A percentile compares a stretch with the other conserved stretches of the same genome.
These are phyloP conservation scores for Tiliacea aurago DNA, from an alignment of 2,888 invertebrate genomes.

Conservation along the genomic window DNA sequence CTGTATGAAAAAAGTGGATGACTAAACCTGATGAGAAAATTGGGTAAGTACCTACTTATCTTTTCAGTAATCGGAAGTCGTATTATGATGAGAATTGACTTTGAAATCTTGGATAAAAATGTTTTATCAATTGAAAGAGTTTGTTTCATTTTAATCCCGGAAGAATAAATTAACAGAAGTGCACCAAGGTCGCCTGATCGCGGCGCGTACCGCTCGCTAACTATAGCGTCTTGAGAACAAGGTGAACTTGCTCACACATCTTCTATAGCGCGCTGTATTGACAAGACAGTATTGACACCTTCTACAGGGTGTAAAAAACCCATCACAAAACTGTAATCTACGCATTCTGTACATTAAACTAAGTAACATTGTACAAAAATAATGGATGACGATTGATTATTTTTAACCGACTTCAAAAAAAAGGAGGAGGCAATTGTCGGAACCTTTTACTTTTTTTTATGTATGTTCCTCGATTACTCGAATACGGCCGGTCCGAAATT, in stretches of 20 bases:
- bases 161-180: conserved; percentile 16
- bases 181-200: conserved; percentile 16
- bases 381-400: no score
- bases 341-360: neutral
- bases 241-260: conserved; percentile 26
- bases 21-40: neutral
- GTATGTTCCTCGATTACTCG: no score
- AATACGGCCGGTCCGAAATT: no score
- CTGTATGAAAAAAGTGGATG: conserved; percentile 8
- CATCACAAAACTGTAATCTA: neutral
- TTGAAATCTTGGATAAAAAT: neutral
- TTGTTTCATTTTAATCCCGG: conserved; percentile 13
- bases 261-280: neutral
- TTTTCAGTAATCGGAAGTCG: neutral
- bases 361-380: no score
- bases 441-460: no score
- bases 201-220: neutral
- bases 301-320: neutral
- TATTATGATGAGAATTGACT: neutral
- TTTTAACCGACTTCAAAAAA: no score
- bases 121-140: neutral
- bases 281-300: neutral
- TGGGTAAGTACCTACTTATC: neutral
- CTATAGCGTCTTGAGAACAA: conserved; percentile 5
- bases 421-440: no score